Percentiles rank a stretch among this genome's conserved stretches.
Evolutionary conservation across 2,113 vertebrate species (phyloP).

Genomic region (Phasianus colchicus): DNA sequence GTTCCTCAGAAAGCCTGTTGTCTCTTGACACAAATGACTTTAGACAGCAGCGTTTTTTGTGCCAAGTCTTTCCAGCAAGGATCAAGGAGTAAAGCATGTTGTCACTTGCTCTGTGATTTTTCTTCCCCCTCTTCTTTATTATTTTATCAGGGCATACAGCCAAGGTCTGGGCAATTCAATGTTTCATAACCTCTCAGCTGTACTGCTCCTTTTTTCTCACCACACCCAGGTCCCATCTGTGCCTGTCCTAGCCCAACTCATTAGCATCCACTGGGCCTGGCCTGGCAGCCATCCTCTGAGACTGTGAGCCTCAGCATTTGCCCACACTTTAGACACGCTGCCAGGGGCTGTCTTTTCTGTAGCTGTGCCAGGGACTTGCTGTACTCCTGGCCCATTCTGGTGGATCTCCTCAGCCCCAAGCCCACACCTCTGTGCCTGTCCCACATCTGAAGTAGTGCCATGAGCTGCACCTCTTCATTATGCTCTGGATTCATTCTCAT

Average conservation of each 20-base stretch:
- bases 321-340: rapidly evolving
- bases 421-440: neutral
- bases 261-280: neutral
- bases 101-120: neutral
- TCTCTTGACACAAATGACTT: neutral
- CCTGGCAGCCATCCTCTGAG: rapidly evolving
- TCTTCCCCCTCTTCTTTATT: neutral
- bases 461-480: conserved; percentile 2
- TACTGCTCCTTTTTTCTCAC: neutral
- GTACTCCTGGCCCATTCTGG: neutral
- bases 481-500: neutral
- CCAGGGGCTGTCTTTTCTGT: neutral
- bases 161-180: neutral
- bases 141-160: neutral
- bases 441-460: neutral
- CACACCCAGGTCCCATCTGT: neutral
- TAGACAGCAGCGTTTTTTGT: neutral
- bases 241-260: neutral
- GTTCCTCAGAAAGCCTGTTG: neutral
- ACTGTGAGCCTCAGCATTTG: neutral
- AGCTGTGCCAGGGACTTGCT: rapidly evolving
- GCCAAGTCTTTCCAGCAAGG: neutral
- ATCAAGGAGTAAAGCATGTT: neutral
- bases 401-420: neutral
- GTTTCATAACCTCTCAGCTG: neutral